phyloP scores from a whole-genome alignment of 2,888 invertebrate genomes.

The Brenthis hecate region DNA sequence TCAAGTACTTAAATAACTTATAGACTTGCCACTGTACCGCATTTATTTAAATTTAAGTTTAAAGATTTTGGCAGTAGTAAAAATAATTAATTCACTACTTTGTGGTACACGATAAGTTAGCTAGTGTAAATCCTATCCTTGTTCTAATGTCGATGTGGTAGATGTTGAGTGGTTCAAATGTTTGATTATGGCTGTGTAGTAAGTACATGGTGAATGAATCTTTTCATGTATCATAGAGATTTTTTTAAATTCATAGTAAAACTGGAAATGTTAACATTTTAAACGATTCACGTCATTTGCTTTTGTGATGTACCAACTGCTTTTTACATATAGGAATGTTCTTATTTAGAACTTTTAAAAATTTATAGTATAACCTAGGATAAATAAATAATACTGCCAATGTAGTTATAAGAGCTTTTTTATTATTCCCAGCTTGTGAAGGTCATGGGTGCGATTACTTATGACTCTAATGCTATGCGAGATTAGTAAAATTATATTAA shows the following conservation, averaged over 20 bases:
- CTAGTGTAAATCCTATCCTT: slow-evolving; percentile 50
- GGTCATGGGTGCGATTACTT: slow-evolving; percentile 43
- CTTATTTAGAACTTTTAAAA: slow-evolving; percentile 31
- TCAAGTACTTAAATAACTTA: slow-evolving; percentile 67
- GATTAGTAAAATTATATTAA: slow-evolving; percentile 37
- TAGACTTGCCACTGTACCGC: slow-evolving; percentile 55
- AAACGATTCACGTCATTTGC: slow-evolving; percentile 17
- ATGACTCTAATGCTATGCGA: slow-evolving; percentile 44
- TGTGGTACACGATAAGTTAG: slow-evolving; percentile 47
- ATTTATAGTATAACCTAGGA: slow-evolving; percentile 36
- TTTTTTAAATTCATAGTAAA: slow-evolving; percentile 26
- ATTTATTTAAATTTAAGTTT: slow-evolving; percentile 50
- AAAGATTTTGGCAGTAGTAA: slow-evolving; percentile 59
- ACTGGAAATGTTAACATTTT: slow-evolving; percentile 25
- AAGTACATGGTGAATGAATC: slow-evolving; percentile 25
- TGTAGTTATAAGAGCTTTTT: slow-evolving; percentile 62
- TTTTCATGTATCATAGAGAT: slow-evolving; percentile 21
- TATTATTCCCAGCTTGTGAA: slow-evolving; percentile 44
- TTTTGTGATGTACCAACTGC: slow-evolving; percentile 22
- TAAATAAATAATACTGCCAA: slow-evolving; percentile 59
- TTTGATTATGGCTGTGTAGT: slow-evolving; percentile 40
- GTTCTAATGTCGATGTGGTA: slow-evolving; percentile 50
- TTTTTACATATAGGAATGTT: slow-evolving; percentile 22
- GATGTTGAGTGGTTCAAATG: slow-evolving; percentile 31
- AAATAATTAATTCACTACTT: slow-evolving; percentile 62